Evolutionary conservation across 2,888 invertebrate species (phyloP).

Genomic region (Polydrusus cervinus): DNA sequence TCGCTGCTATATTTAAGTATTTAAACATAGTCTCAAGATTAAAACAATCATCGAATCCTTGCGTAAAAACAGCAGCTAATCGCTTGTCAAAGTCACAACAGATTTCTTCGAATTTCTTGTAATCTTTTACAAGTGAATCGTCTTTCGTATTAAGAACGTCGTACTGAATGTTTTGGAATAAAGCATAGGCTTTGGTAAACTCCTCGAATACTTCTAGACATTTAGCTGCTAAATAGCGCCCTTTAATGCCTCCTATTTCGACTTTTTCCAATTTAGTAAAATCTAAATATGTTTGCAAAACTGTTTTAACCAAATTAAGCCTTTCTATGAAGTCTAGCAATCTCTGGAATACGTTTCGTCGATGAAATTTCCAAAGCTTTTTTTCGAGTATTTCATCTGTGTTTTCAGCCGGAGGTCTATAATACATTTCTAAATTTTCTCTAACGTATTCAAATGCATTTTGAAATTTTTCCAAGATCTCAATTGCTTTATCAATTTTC

Average conservation of each 20-base stretch:
- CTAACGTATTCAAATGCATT: constrained; percentile 73
- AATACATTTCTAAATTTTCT: constrained; percentile 69
- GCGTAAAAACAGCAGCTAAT: constrained; percentile 85
- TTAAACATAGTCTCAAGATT: constrained; percentile 79
- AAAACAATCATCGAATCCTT: constrained; percentile 87
- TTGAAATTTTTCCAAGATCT: constrained; percentile 64
- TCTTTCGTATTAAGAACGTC: constrained; percentile 85
- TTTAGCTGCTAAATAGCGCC: constrained; percentile 66
- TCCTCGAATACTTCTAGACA: constrained; percentile 66
- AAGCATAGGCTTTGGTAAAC: constrained; percentile 68
- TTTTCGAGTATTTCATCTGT: constrained; percentile 72
- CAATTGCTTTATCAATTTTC: constrained; percentile 63
- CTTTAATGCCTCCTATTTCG: constrained; percentile 70
- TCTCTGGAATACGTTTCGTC: constrained; percentile 81
- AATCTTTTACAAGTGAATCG: constrained; percentile 79
- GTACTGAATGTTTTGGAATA: constrained; percentile 77
- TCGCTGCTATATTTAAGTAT: constrained; percentile 74
- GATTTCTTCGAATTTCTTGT: constrained; percentile 76
- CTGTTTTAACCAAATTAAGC: constrained; percentile 77
- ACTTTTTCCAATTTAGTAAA: constrained; percentile 90
- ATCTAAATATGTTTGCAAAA: constrained; percentile 86
- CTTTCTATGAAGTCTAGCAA: constrained; percentile 78
- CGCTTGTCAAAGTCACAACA: constrained; percentile 83
- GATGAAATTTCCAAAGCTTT: constrained; percentile 84
- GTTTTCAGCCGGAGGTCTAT: constrained; percentile 59